Percentiles rank a stretch among this genome's conserved stretches.
Evolutionary conservation across 2,797 vertebrate genomes (phyloP).

Genomic region (Falco peregrinus): DNA sequence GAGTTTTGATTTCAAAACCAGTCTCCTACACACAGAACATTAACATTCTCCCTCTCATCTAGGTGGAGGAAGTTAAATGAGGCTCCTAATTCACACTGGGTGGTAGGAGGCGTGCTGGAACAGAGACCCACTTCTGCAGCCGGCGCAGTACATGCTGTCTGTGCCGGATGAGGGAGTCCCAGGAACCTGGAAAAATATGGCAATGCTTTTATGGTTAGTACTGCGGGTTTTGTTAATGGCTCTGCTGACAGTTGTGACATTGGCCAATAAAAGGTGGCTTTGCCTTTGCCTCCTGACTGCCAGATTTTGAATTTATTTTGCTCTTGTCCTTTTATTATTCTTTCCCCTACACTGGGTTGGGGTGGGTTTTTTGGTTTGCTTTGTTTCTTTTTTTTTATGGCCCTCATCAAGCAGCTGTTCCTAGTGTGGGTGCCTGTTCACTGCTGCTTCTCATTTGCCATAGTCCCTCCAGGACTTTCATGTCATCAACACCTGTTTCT

Average conservation of each 20-base stretch:
- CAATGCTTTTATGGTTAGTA: slow-evolving; percentile 27
- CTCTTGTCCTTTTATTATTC: slow-evolving; percentile 30
- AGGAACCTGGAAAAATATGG: slow-evolving; percentile 25
- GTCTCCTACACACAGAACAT: not conserved
- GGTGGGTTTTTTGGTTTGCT: not conserved
- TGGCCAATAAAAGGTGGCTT: slow-evolving; percentile 32
- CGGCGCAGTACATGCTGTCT: not conserved
- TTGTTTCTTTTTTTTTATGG: not conserved
- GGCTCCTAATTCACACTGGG: slow-evolving; percentile 22
- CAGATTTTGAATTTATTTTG: slow-evolving; percentile 41
- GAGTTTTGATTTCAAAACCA: slow-evolving; percentile 54
- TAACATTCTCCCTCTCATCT: not conserved
- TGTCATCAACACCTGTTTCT: slow-evolving; percentile 11
- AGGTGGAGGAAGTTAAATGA: slow-evolving; percentile 40
- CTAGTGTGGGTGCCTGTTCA: not conserved
- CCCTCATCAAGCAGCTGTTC: slow-evolving; percentile 27
- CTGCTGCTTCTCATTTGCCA: not conserved
- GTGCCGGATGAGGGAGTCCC: not conserved
- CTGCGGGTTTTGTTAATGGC: slow-evolving; percentile 30
- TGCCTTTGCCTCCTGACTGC: slow-evolving; percentile 38
- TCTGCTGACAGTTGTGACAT: slow-evolving; percentile 12
- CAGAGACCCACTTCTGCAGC: not conserved
- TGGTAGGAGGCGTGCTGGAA: not conserved
- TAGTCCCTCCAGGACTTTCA: not conserved
- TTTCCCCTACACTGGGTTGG: not conserved